phyloP scores from a whole-genome alignment of 2,888 invertebrate species.

The Schrankia costaestrigalis region DNA sequence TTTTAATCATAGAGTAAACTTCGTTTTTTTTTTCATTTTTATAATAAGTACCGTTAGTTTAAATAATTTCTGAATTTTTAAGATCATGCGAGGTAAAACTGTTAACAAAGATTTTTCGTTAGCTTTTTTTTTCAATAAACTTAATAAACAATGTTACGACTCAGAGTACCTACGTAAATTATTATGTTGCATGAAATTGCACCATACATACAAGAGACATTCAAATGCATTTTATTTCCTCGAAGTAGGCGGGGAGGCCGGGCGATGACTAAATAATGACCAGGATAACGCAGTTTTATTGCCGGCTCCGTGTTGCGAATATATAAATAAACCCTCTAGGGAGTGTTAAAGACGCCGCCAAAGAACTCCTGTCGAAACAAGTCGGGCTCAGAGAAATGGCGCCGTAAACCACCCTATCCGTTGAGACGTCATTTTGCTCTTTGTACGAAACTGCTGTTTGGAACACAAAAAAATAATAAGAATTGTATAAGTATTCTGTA shows the following conservation, averaged over 20 bases:
- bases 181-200: slow-evolving; percentile 52
- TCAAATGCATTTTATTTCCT: slow-evolving; percentile 72
- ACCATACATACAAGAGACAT: slow-evolving; percentile 50
- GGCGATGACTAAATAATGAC: slow-evolving; percentile 81
- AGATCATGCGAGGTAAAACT: no score
- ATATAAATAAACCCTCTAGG: slow-evolving; percentile 78
- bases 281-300: slow-evolving; percentile 79
- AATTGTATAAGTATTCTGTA: slow-evolving; percentile 40
- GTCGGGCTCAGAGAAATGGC: slow-evolving; percentile 71
- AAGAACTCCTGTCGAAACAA: slow-evolving; percentile 77
- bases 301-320: slow-evolving; percentile 77
- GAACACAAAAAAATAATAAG: slow-evolving; percentile 58
- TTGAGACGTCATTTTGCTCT: slow-evolving; percentile 69
- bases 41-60: no score
- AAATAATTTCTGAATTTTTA: no score
- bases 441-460: slow-evolving; percentile 55
- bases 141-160: slow-evolving; percentile 41
- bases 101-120: no score
- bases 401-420: slow-evolving; percentile 74
- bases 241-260: slow-evolving; percentile 51
- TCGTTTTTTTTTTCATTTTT: no score
- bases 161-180: slow-evolving; percentile 14
- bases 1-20: no score
- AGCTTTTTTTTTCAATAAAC: no score
- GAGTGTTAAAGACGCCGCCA: slow-evolving; percentile 78